Base-by-base conservation (phyloP, 2,113 vertebrate genomes). In the Anarrhichthys ocellatus region DNA sequence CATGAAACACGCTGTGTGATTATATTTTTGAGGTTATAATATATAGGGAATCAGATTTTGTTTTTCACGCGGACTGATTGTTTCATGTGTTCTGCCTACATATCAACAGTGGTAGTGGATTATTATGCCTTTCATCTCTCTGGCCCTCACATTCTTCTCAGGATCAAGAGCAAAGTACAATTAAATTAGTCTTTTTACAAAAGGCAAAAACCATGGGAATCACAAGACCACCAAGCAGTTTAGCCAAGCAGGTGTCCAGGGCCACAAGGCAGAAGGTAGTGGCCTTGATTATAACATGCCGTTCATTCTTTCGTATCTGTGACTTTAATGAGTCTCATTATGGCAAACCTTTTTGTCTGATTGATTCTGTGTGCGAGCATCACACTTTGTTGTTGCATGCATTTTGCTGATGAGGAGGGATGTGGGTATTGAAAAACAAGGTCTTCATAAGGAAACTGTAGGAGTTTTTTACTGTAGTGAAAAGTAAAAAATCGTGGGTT, bases 161-260 rank as follows among this genome's bases (percentile, higher is more conserved):
- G 95, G 95, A 96, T 96, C 94, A 96, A 90, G 88, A 73, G 82
- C 72, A 91, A 93, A 93, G 93, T 91, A 83, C 93, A 94, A 90
- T 94, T 93, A 94, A 95, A 94, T 93, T 84, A 87, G 87, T 92
- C 80, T 86, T 90, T 90, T 88, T 91, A 93, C 88, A 92, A 92
- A 91, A 93, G 85, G 84, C 81, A 91, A 88, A 88, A 92, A 89
- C 76, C 74, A 73, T 84, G 81, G 66, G 89, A 88, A 94, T 95
- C 94, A 95, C 92, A 91, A 94, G 94, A 94, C 94, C 85, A 67
- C 76, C 84, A 80, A 89, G 88, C 78, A 82, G 82, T 90, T 83
- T 74, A 87, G 79, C 89, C 70, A 85, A 81, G 87, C 86, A 88
- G 92, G 91, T 89, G 81, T 88, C 82, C 74, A 24, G 20, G 69